phyloP scores from a whole-genome alignment of 2,113 vertebrate species.

The Aldabrachelys gigantea region DNA sequence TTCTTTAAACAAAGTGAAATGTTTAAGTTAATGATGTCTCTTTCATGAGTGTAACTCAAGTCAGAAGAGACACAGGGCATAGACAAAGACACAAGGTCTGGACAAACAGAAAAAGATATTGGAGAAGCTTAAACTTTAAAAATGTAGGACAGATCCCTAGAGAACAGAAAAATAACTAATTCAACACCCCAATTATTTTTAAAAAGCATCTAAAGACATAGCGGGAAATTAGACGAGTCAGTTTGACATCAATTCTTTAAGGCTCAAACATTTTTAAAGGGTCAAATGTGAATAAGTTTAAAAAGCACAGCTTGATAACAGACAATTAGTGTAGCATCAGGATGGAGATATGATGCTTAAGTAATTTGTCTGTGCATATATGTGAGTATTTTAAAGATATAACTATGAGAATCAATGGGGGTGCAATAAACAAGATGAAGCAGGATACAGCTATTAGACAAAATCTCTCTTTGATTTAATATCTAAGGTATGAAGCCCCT shows the following conservation, averaged over 20 bases:
- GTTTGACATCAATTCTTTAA: constrained; percentile 72
- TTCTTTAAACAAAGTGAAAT: background rate
- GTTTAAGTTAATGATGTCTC: background rate
- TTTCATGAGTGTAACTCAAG: background rate
- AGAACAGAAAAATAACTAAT: constrained; percentile 55
- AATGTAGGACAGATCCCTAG: constrained; percentile 18
- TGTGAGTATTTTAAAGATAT: constrained; percentile 28
- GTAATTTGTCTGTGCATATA: constrained; percentile 49
- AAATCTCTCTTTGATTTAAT: constrained; percentile 26
- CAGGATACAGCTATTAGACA: constrained; percentile 15
- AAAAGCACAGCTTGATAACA: constrained; percentile 71
- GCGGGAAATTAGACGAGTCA: constrained; percentile 72
- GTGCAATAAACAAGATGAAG: constrained; percentile 17
- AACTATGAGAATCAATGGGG: constrained; percentile 11
- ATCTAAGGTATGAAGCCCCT: constrained; percentile 5
- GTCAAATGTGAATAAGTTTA: constrained; percentile 68
- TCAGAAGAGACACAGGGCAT: background rate
- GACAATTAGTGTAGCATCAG: constrained; percentile 61
- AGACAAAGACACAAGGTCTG: background rate
- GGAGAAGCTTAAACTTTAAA: constrained; percentile 40
- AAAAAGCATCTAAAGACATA: constrained; percentile 71
- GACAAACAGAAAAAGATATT: background rate
- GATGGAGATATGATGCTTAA: constrained; percentile 51
- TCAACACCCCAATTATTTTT: constrained; percentile 68
- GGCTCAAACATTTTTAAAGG: constrained; percentile 71